A percentile compares a stretch with the other conserved stretches of the same genome.
Evolutionary conservation across 2,113 vertebrate genomes (phyloP).

Genomic region (Microcebus lehilahytsara): DNA sequence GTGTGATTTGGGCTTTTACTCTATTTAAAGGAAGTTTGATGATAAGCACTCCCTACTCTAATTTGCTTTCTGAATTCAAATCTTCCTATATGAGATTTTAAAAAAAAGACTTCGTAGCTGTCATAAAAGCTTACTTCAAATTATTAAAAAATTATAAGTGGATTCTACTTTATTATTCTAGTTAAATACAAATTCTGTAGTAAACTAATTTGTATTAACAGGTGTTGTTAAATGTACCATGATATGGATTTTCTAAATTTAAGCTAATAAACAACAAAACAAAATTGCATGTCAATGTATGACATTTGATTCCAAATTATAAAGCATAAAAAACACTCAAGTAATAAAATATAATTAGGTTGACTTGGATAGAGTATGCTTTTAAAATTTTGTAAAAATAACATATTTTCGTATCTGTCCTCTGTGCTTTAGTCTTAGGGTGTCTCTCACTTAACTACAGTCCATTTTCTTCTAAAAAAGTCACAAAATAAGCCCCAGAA

Average conservation of each 20-base stretch:
- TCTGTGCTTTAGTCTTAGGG: background rate
- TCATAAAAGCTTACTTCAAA: slow-evolving; percentile 2
- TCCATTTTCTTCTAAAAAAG: slow-evolving; percentile 32
- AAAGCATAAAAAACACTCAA: background rate
- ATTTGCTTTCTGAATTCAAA: slow-evolving; percentile 18
- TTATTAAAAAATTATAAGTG: background rate
- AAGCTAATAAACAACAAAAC: slow-evolving; percentile 7
- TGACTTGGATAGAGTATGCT: background rate
- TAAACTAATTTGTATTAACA: background rate
- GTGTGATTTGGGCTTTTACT: background rate
- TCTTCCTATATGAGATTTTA: background rate
- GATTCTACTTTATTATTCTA: background rate
- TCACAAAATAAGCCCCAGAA: slow-evolving; percentile 11
- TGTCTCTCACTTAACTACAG: background rate
- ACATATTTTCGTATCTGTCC: background rate
- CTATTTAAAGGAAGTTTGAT: background rate
- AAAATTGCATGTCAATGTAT: background rate
- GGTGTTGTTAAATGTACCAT: background rate
- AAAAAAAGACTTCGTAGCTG: background rate
- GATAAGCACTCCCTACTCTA: background rate
- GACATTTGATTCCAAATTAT: background rate
- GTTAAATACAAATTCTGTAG: background rate
- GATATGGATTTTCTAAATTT: slow-evolving; percentile 5
- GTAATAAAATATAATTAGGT: background rate
- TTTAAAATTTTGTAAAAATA: background rate